These are phyloP conservation scores for Xestia c-nigrum DNA, from an alignment of 2,888 invertebrate species.

Conservation along the genomic window DNA sequence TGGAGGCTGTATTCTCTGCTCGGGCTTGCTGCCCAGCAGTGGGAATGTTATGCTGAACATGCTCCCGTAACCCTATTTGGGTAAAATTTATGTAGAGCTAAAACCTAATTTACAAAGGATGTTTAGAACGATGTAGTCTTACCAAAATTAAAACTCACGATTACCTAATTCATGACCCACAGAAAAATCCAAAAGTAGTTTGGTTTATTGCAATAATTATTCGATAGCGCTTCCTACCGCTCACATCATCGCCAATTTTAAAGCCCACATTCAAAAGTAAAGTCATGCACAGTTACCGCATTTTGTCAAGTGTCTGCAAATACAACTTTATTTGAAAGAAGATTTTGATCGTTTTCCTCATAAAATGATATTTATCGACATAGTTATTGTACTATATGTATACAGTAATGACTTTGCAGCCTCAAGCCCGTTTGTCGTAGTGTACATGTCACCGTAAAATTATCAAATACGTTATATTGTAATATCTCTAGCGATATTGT, in stretches of 20 bases:
- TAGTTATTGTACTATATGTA: background rate
- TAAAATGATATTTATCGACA: slow-evolving; percentile 4
- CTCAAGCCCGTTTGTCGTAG: slow-evolving; percentile 1
- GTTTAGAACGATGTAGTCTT: background rate
- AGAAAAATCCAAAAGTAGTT: background rate
- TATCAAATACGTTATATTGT: too few species aligned
- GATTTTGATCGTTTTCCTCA: slow-evolving; percentile 9
- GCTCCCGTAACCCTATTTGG: background rate
- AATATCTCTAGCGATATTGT: too few species aligned
- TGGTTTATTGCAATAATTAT: background rate
- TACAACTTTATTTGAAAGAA: slow-evolving; percentile 2
- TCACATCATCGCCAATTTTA: background rate
- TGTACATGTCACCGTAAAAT: too few species aligned
- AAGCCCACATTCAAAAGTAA: slow-evolving; percentile 1
- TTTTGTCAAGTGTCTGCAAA: background rate
- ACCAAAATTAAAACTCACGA: background rate
- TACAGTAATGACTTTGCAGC: background rate
- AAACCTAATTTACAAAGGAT: background rate
- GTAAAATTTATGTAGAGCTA: background rate
- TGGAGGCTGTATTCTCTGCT: too few species aligned
- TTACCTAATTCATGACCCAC: slow-evolving; percentile 2
- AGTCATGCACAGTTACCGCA: slow-evolving; percentile 2
- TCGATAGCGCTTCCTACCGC: background rate
- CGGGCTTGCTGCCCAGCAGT: too few species aligned
- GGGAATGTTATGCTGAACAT: background rate